Percentiles rank a stretch among this genome's conserved stretches.
Evolutionary conservation across 1,140 invertebrate species (phyloP).

Genomic region (Papilio xuthus): DNA sequence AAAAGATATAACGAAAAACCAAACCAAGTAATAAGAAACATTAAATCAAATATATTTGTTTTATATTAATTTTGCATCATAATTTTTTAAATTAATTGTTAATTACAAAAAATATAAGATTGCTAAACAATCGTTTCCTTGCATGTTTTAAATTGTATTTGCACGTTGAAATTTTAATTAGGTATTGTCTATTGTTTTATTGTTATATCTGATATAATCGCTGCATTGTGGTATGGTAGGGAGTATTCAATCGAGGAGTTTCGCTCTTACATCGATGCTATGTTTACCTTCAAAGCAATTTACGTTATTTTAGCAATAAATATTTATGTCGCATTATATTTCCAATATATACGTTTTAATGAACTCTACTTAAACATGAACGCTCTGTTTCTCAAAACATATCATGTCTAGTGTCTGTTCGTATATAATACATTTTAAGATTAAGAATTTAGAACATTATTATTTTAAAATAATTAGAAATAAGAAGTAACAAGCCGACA

Average conservation of each 20-base stretch:
- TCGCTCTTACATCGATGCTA: neutral
- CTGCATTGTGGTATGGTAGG: slow-evolving; percentile 36
- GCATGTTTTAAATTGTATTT: slow-evolving; percentile 19
- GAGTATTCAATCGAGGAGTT: neutral
- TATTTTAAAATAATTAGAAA: too few species aligned
- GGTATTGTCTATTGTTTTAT: slow-evolving; percentile 66
- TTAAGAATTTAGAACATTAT: too few species aligned
- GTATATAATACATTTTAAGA: too few species aligned
- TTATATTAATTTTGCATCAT: neutral
- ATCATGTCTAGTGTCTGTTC: too few species aligned
- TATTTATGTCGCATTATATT: neutral
- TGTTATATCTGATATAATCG: slow-evolving; percentile 49
- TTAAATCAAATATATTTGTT: neutral
- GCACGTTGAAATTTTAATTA: slow-evolving; percentile 50
- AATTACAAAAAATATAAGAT: slow-evolving; percentile 5
- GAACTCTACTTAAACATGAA: too few species aligned
- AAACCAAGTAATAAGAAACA: too few species aligned
- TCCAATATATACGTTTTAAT: neutral
- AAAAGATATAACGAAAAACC: too few species aligned
- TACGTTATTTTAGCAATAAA: neutral
- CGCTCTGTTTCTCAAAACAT: too few species aligned
- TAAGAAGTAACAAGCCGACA: too few species aligned
- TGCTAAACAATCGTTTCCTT: slow-evolving; percentile 44
- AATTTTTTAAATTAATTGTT: neutral
- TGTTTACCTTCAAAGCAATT: neutral